These are phyloP conservation scores for Scolopax mira DNA, from an alignment of 2,113 vertebrate species.

Conservation along the genomic window DNA sequence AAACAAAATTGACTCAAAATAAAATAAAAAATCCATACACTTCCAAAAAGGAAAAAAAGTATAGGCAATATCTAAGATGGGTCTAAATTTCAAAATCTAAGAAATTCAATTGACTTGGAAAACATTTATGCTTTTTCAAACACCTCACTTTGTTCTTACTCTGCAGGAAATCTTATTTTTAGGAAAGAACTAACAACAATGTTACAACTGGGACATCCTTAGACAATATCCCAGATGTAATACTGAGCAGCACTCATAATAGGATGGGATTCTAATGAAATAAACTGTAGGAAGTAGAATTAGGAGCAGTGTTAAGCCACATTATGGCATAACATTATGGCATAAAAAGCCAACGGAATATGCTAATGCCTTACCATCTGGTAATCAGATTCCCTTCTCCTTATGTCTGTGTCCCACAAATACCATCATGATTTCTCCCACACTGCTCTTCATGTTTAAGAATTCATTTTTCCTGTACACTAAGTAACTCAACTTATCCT, in stretches of 20 bases:
- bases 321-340: neutral
- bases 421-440: neutral
- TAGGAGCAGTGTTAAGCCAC: neutral
- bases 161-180: neutral
- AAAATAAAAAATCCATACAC: neutral
- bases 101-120: neutral
- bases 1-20: rapidly evolving
- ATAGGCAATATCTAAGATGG: neutral
- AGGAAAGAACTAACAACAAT: neutral
- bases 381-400: neutral
- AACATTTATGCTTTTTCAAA: neutral
- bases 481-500: neutral
- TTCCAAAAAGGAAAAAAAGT: rapidly evolving
- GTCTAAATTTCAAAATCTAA: neutral
- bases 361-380: neutral
- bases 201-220: neutral
- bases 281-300: neutral
- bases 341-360: neutral
- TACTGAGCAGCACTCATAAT: neutral
- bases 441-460: neutral
- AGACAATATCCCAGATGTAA: neutral
- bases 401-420: constrained; percentile 7
- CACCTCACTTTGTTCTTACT: neutral
- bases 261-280: neutral
- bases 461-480: neutral